These are phyloP conservation scores for Isurus oxyrinchus DNA, from an alignment of 2,113 vertebrate genomes.

Conservation along the genomic window DNA sequence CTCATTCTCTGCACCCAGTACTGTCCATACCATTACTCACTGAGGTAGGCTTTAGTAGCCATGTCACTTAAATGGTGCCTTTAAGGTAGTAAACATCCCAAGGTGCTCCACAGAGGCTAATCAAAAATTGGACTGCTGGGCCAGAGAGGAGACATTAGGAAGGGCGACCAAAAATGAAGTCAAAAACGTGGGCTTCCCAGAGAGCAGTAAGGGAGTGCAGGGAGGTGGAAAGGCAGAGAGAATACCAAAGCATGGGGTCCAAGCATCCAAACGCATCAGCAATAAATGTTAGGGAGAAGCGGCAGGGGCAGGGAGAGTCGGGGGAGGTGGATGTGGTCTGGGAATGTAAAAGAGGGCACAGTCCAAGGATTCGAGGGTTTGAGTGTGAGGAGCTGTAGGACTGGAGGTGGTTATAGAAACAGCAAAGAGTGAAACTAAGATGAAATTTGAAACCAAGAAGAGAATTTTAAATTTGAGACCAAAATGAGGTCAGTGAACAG, in stretches of 20 bases:
- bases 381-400: not conserved
- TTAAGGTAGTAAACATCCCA: not conserved
- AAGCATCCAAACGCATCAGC: not conserved
- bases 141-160: not conserved
- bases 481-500: not conserved
- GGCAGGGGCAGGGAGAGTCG: too few species aligned
- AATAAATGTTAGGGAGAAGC: not conserved
- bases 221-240: not conserved
- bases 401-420: not conserved
- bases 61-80: not conserved
- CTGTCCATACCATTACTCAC: not conserved
- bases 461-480: not conserved
- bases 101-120: not conserved
- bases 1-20: not conserved
- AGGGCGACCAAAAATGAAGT: not conserved
- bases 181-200: too few species aligned
- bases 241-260: too few species aligned
- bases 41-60: not conserved
- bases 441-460: not conserved
- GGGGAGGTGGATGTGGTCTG: too few species aligned
- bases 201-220: too few species aligned
- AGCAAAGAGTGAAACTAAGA: not conserved
- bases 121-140: too few species aligned
- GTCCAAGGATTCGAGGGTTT: not conserved
- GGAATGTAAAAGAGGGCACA: not conserved